Evolutionary conservation across 2,113 vertebrate genomes (phyloP), one percentile per base, ranked within the genome.

Genomic region (Ammospiza nelsoni): DNA sequence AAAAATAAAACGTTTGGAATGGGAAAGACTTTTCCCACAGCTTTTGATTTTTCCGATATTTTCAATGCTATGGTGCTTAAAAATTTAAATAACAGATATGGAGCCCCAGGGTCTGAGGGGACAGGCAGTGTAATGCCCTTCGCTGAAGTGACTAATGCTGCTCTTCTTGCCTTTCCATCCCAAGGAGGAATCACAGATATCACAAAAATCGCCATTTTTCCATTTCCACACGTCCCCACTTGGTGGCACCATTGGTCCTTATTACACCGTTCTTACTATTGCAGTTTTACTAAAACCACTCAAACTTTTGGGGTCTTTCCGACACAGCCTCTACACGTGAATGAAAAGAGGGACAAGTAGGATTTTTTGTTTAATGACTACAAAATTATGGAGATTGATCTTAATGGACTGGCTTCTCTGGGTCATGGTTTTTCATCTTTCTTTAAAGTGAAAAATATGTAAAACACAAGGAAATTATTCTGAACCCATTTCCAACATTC

Each of bases 231-330:
- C 2, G 1, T 11, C 19, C 25, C 48, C 97, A 59, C 94, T 81
- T 69, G 96, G 96, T 93, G 96, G 88, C 85, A 67, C 46, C 81
- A 13, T 95, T 88, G 96, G 11, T 91, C 95, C 93, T 97, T 39
- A 3, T 29, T 41, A 52, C 8, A 31, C 25, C 65, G 1, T 37
- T 1, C 46, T 21, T 4, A 3, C 0, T 3, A 0, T 17, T 0
- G 43, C 49, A 0, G 25, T 41, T 62, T 33, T 16, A 24, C 12
- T 9, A 12, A 39, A 79, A 27, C 23, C 46, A 0, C 43, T n/a
- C 54, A 2, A 89, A 93, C 78, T 89, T 87, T 35, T 5, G 71
- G 57, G 24, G 11, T 35, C 58, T 77, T 71, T 63, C 58, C 8
- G 18, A 58, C 77, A 20, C 78, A 52, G 69, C 51, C 65, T 39